Base-by-base conservation (phyloP, 1,140 invertebrate species). In the Lasaia peninsularis region DNA sequence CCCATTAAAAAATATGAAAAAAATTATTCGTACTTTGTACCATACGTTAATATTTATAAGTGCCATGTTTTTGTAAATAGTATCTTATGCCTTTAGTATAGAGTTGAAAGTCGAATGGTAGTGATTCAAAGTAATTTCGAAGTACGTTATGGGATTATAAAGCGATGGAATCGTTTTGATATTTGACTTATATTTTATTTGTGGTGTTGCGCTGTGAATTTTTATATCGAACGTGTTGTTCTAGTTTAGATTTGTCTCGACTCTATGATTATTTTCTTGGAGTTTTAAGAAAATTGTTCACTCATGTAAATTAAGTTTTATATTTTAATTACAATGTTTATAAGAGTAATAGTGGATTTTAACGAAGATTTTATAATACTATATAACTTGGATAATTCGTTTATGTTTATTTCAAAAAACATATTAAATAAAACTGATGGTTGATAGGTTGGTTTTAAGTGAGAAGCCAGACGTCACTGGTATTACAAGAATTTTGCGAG, bases 121-220 rank as follows among this genome's bases (percentile, higher is more conserved):
- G 53, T 7, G 12, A 5, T 12, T 40, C 58, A 60, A 56, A 76
- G 78, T 81, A 78, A 81, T 78, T 80, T 76, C 77, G 78, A 80
- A 77, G 78, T 75, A 78, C 80, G 69, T 73, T 86, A 83, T 82
- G 80, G 78, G 70, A 71, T 73, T 73, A 63, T 74, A 73, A 21
- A 32, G 44, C 40, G 73, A 50, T 52, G 28, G 10, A 63, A 34
- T 37, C n/a, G 62, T 67, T 64, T 81, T 86, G 78, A 73, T 73
- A 62, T 33, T 78, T 77, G 57, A 9, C 32, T 63, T 60, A 60
- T 56, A 48, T 54, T 56, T 21, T 48, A 21, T 44, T 44, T 44
- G 40, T 52, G 40, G 40, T 21, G 37, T 40, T 44, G 44, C 21
- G 44, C 16, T 48, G 44, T 21, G 44, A 59, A 49, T 37, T 54